phyloP scores from a whole-genome alignment of 2,888 invertebrate genomes.

The Idaea dimidiata region DNA sequence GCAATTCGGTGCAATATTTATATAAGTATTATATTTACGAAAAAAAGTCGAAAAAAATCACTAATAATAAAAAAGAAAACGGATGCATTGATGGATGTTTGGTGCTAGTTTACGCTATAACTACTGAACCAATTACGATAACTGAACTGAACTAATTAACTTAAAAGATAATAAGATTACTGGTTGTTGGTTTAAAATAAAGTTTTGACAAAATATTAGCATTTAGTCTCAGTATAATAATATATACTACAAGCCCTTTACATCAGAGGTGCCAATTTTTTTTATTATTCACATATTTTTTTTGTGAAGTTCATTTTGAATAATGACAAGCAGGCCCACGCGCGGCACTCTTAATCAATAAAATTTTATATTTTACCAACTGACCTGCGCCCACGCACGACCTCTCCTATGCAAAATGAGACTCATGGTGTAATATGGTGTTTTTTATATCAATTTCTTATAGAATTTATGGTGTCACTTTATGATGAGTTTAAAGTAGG shows the following conservation, averaged over 20 bases:
- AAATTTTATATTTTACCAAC: conserved; percentile 1
- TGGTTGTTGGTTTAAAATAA: no score
- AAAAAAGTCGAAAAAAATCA: no score
- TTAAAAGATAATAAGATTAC: no score
- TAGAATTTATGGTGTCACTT: conserved; percentile 22
- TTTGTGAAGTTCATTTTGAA: background rate
- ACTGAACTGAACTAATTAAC: no score
- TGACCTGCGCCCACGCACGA: conserved; percentile 48
- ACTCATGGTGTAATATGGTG: conserved; percentile 28
- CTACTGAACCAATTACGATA: no score
- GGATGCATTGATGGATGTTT: no score
- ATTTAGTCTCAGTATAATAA: no score
- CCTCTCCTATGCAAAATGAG: conserved; percentile 45
- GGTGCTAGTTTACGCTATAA: no score
- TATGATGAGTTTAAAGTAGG: conserved; percentile 8
- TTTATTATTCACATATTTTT: background rate
- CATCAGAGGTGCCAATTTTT: background rate
- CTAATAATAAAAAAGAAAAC: no score
- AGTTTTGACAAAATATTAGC: no score
- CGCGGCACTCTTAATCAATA: background rate
- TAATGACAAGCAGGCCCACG: background rate
- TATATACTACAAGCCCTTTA: background rate
- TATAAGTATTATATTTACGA: no score
- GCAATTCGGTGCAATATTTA: no score
- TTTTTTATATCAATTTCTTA: conserved; percentile 28